Percentiles rank a stretch among this genome's conserved stretches.
phyloP scores from a whole-genome alignment of 2,797 vertebrate species.

The Adrianichthys oophorus region DNA sequence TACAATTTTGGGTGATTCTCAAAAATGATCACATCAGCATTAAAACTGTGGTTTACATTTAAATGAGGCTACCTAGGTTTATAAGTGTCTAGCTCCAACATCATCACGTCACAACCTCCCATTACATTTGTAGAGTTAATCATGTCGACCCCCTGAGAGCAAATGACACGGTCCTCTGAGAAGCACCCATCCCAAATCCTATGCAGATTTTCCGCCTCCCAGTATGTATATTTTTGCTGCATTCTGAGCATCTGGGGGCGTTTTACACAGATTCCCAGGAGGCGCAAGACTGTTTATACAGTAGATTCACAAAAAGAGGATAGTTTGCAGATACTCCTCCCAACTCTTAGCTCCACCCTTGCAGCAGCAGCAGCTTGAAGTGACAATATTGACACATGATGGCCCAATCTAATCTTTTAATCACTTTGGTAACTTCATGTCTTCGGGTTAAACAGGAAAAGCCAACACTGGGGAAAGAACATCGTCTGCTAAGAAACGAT shows the following conservation, averaged over 20 bases:
- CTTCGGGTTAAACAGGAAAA: conserved; percentile 54
- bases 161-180: conserved; percentile 32
- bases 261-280: conserved; percentile 59
- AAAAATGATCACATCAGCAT: neutral
- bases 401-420: conserved; percentile 75
- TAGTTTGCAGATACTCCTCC: conserved; percentile 23
- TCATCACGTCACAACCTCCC: conserved; percentile 11
- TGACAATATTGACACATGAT: conserved; percentile 63
- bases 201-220: conserved; percentile 46
- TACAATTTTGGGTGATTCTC: neutral
- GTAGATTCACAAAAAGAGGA: conserved; percentile 45
- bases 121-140: conserved; percentile 46
- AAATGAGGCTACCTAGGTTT: conserved; percentile 7
- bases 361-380: conserved; percentile 45
- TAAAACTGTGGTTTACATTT: neutral
- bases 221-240: conserved; percentile 39
- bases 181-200: conserved; percentile 42
- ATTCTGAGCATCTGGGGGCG: conserved; percentile 40
- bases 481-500: conserved; percentile 67
- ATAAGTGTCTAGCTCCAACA: conserved; percentile 15
- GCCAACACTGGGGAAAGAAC: conserved; percentile 35
- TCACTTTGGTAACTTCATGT: conserved; percentile 66
- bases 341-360: neutral
- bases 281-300: conserved; percentile 63
- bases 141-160: conserved; percentile 23